Percentiles rank a stretch among this genome's conserved stretches.
These are phyloP conservation scores for Syngnathus floridae DNA, from an alignment of 2,113 vertebrate genomes.

Conservation along the genomic window DNA sequence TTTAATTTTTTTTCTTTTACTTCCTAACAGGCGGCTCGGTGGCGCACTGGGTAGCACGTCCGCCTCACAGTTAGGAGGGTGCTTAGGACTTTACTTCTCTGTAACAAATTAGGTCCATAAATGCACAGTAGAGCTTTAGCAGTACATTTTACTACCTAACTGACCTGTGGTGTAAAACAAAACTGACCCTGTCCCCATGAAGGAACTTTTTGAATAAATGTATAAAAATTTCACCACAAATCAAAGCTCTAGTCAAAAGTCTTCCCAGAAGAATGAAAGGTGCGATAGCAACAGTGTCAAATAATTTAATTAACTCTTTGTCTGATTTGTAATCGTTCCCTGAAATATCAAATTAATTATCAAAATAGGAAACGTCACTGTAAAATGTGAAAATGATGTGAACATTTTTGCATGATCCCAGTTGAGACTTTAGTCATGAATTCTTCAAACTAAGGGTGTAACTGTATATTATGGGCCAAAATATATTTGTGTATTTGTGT, in stretches of 20 bases:
- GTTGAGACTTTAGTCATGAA: conserved; percentile 22
- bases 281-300: background rate
- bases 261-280: background rate
- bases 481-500: conserved; percentile 4
- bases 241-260: background rate
- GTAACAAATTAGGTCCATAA: background rate
- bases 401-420: background rate
- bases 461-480: conserved; percentile 18
- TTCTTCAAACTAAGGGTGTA: conserved; percentile 20
- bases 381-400: background rate
- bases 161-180: background rate
- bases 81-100: too few species aligned
- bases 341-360: conserved; percentile 36
- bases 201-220: background rate
- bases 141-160: background rate
- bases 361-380: conserved; percentile 37
- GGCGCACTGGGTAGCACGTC: too few species aligned
- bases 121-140: background rate
- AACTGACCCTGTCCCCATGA: background rate
- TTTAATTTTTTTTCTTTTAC: too few species aligned
- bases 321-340: background rate
- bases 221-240: background rate
- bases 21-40: too few species aligned
- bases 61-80: too few species aligned
- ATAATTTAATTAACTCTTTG: background rate